Evolutionary conservation across 1,140 invertebrate genomes (phyloP), one percentile per base, ranked within the genome.

Genomic region (Hylaeus anthracinus): DNA sequence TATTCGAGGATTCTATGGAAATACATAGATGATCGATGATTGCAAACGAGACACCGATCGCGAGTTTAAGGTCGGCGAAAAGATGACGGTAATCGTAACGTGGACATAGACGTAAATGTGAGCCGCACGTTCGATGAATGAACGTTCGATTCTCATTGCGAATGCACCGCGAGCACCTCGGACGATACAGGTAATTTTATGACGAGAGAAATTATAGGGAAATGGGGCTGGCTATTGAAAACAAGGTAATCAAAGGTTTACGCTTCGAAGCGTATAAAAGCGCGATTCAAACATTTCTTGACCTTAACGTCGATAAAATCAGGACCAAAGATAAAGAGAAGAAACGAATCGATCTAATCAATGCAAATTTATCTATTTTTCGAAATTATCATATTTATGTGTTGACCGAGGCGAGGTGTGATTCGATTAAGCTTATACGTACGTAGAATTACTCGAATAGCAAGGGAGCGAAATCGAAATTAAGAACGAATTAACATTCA

Each of bases 121-220:
- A 73, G 66, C 48, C 48, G 71, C 72, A 85, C 66, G 79, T 63
- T 9, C 63, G 26, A 69, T 41, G 80, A 79, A 86, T 65, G 61
- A 85, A 75, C 45, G 77, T 72, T 82, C 67, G 74, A 26, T 26
- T 26, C 45, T 79, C 61, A 82, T 86, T 75, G 58, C 58, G 12
- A 41, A 86, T 83, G 85, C 80, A 75, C 5, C 67, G 66, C 63
- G 66, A 60, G 41, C 61, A 65, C 67, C 51, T 79, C 10, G 10
- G 26, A 15, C 67, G 45, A 75, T 70, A 66, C 75, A 26, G 26
- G 26, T 26, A 67, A 60, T 76, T 53, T 74, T 65, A 77, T 78
- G 48, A 64, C 60, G 78, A 53, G 61, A 79, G 72, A 75, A 86
- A 78, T 81, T 85, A 56, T 26, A 1, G 41, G 51, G 12, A 81